Conservation (phyloP, 2,113 vertebrate species). For the Proteles cristata region DNA sequence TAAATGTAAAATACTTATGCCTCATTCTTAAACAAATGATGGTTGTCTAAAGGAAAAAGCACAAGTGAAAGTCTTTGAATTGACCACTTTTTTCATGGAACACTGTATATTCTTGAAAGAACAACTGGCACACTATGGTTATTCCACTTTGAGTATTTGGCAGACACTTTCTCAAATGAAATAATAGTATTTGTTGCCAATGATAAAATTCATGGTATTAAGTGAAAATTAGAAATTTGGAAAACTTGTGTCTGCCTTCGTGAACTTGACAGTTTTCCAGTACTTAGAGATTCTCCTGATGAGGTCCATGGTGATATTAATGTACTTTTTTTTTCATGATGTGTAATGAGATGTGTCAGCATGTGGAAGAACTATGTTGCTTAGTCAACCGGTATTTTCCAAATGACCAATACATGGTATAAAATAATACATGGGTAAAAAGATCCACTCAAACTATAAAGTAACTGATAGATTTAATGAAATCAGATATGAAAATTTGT, state of each 20-base stretch:
- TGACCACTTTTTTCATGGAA: neutral
- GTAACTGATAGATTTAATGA: conserved; percentile 8
- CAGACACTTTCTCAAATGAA: neutral
- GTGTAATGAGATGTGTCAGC: conserved; percentile 27
- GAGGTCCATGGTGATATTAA: neutral
- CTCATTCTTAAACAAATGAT: conserved; percentile 18
- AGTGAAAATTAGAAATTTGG: conserved; percentile 43
- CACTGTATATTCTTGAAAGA: conserved; percentile 38
- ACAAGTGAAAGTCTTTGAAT: conserved; percentile 25
- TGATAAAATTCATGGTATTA: conserved; percentile 45
- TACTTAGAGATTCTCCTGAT: conserved; percentile 27
- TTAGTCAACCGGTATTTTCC: conserved; percentile 53
- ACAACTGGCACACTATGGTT: neutral
- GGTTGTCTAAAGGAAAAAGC: conserved; percentile 13
- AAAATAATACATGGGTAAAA: neutral
- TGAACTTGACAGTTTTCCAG: neutral
- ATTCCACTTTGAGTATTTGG: conserved; percentile 47
- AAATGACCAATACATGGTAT: neutral
- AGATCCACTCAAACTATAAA: neutral
- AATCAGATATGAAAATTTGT: neutral
- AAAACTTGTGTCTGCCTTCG: neutral
- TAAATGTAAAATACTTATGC: conserved; percentile 18
- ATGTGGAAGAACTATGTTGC: conserved; percentile 44
- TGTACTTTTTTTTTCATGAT: conserved; percentile 27
- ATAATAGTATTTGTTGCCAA: conserved; percentile 37